Evolutionary conservation across 2,113 vertebrate genomes (phyloP), one percentile per base, ranked within the genome.

Genomic region (Hemibagrus wyckioides): DNA sequence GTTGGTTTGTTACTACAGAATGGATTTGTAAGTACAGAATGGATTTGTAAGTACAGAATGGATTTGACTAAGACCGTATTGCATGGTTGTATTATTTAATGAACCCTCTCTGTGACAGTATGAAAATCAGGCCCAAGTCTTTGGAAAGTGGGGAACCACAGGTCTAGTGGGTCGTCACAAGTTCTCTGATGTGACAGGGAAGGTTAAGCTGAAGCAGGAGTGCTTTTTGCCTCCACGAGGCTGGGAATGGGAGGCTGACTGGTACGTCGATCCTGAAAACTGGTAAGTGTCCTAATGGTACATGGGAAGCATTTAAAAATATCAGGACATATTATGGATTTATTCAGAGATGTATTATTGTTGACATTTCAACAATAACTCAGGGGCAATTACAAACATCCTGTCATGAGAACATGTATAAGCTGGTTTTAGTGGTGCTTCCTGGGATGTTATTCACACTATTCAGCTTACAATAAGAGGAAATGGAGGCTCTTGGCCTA

Each of bases 121-220:
- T 93, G 98, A 99, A 94, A 99, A 99, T 93, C 98, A 99, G 93
- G 97, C 97, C 82, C 91, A 97, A 61, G 94, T 98, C 88, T 96
- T 99, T 92, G 97, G 97, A 82, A 99, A 99, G 91, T 99, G 98
- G 98, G 97, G 98, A 83, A 99, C 97, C 77, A 96, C 96, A 2
- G 98, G 98, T 75, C 94, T 99, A 63, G 96, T 99, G n/a, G 96
- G 96, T 84, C 97, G 97, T 39, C 96, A 98, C 82, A 99, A 99
- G 81, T 99, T 96, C 94, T 99, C 98, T 0, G 97, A 99, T 41
- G 96, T 99, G 92, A 99, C 98, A 0, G 98, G 98, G 91, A 98
- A 97, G 92, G 96, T 99, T 88, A 99, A 99, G 89, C 96, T 99
- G 83, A 99, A 99, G 91, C 95, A 91, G 87, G 98, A 99, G n/a